Percentiles rank a stretch among this genome's conserved stretches.
phyloP scores from a whole-genome alignment of 2,113 vertebrate genomes.

The Ramphastos sulfuratus region DNA sequence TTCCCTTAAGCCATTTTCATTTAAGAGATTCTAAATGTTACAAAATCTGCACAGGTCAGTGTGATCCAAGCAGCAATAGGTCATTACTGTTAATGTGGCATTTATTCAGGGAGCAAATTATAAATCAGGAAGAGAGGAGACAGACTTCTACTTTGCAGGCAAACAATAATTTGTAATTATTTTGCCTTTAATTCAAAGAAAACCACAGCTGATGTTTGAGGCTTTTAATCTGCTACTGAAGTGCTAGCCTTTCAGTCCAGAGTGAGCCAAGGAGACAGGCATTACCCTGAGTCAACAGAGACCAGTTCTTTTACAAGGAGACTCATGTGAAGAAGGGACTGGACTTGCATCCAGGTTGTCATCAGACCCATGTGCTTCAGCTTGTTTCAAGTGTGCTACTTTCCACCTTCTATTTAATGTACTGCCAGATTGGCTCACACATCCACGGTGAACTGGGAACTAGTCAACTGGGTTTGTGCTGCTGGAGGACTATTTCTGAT shows the following conservation, averaged over 20 bases:
- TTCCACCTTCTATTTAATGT: not conserved
- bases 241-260: slow-evolving; percentile 17
- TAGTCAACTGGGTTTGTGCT: not conserved
- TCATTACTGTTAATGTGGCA: slow-evolving; percentile 28
- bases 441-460: not conserved
- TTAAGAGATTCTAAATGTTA: slow-evolving; percentile 67
- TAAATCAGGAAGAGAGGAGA: slow-evolving; percentile 44
- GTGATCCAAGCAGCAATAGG: slow-evolving; percentile 40
- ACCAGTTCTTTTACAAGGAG: not conserved
- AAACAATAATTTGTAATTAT: slow-evolving; percentile 73
- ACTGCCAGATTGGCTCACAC: not conserved
- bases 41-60: slow-evolving; percentile 3
- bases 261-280: not conserved
- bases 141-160: slow-evolving; percentile 69
- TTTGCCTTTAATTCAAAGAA: slow-evolving; percentile 71
- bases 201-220: slow-evolving; percentile 77
- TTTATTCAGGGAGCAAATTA: slow-evolving; percentile 58
- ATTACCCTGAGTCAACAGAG: not conserved
- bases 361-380: not conserved
- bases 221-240: slow-evolving; percentile 70
- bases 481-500: not conserved
- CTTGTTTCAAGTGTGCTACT: not conserved
- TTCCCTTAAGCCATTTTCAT: slow-evolving; percentile 53
- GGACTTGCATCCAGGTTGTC: not conserved
- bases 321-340: not conserved